Base-by-base conservation (phyloP, 2,888 invertebrate genomes). In the Eudemis profundana region DNA sequence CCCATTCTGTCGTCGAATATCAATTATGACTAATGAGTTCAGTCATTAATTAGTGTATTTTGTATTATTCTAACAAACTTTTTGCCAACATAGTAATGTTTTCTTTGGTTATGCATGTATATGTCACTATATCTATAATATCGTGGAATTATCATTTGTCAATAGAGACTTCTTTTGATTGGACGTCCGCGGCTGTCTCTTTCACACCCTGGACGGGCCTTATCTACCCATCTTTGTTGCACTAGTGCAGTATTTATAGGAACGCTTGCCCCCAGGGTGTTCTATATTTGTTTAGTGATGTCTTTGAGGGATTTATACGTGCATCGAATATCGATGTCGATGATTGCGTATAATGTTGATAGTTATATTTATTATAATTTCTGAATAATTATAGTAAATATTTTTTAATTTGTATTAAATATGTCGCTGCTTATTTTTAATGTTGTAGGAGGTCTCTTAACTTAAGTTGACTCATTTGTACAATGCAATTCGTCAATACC, bases 231-330 rank as follows among this genome's bases (percentile, higher is more conserved):
- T 86, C 85, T 79, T 79, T 68, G 68, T 88, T 80, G 73, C 66
- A 70, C 78, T 69, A 72, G 72, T 71, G 74, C 72, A 72, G 80
- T 79, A 88, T 87, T 88, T 87, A 87, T 88, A 87, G 87, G 50
- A 78, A 79, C 75, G 74, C 76, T 78, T 83, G 83, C 86, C 86
- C 85, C 85, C 78, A 82, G 83, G 84, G 86, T 84, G 86, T 81
- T 83, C 84, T 83, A 83, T 84, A 84, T 87, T 85, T 79, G 73
- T 67, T 68, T 83, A 87, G 86, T 76, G 86, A 67, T 80, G 86
- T 67, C 21, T 54, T 68, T 72, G 67, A 15, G 15, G n/a, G 15
- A 36, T 54, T 23, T 19, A 38, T 51, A 53, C 42, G 21, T 46
- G 44, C 67, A 61, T 57, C 29, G 51, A 63, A 19, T 69, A 38